Evolutionary conservation across 2,113 vertebrate species (phyloP).

Genomic region (Meles meles): DNA sequence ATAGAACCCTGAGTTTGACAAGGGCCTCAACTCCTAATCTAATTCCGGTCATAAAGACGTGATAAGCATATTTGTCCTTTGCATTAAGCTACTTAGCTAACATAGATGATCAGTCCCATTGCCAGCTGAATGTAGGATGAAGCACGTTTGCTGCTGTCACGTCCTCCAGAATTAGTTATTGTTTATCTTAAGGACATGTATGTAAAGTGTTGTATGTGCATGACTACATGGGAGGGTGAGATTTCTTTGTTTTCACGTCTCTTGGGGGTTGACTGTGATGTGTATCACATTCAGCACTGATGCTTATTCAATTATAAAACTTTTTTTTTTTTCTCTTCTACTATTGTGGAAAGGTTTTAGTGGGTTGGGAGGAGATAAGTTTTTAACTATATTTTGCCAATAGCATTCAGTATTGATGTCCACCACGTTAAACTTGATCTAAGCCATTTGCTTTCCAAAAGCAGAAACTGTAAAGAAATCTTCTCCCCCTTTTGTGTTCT

Average conservation of each 20-base stretch:
- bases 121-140: background rate
- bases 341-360: background rate
- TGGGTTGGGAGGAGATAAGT: background rate
- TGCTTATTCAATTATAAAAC: background rate
- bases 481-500: background rate
- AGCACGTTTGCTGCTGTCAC: background rate
- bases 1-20: background rate
- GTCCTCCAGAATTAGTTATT: background rate
- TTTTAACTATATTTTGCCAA: background rate
- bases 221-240: background rate
- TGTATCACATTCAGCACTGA: background rate
- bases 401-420: background rate
- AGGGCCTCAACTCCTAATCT: background rate
- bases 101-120: background rate
- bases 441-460: background rate
- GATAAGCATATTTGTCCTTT: background rate
- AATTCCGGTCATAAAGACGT: background rate
- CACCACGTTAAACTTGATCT: background rate
- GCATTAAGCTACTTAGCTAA: background rate
- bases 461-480: background rate
- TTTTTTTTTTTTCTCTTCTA: background rate
- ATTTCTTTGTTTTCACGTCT: background rate
- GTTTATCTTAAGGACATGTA: background rate
- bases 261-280: background rate
- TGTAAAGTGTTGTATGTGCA: background rate